Evolutionary conservation across 2,888 invertebrate genomes (phyloP).

Genomic region (Agapostemon virescens): DNA sequence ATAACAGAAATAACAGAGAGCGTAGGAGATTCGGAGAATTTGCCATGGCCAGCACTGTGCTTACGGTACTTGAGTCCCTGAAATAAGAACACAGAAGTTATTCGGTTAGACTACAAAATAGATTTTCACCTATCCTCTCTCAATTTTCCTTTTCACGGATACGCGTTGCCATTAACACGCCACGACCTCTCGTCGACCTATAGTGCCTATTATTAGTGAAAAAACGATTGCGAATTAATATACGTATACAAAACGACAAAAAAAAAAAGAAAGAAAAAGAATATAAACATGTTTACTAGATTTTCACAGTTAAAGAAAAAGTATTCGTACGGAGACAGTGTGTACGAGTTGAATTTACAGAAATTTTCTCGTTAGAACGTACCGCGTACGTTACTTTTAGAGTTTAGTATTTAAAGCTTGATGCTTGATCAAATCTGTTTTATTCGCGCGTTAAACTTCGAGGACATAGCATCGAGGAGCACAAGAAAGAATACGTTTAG

Average conservation of each 20-base stretch:
- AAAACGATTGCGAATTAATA: conserved; percentile 53
- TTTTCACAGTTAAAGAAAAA: conserved; percentile 51
- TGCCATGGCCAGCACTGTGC: conserved; percentile 10
- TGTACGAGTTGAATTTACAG: conserved; percentile 43
- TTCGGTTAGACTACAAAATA: conserved; percentile 44
- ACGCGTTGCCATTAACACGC: conserved; percentile 57
- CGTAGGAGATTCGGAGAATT: background rate
- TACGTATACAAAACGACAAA: conserved; percentile 43
- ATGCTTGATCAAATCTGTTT: conserved; percentile 48
- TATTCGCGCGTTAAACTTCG: conserved; percentile 41
- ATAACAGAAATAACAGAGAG: background rate
- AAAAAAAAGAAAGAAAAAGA: conserved; percentile 15
- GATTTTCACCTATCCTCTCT: conserved; percentile 41
- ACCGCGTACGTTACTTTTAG: conserved; percentile 55
- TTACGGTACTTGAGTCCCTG: conserved; percentile 27
- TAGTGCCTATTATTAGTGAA: conserved; percentile 67
- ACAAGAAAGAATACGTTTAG: conserved; percentile 7
- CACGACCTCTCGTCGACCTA: conserved; percentile 68
- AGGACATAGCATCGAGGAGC: conserved; percentile 37
- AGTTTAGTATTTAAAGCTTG: conserved; percentile 56
- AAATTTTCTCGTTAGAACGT: conserved; percentile 52
- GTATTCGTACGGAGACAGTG: conserved; percentile 41
- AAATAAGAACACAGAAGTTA: conserved; percentile 35
- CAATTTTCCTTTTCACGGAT: conserved; percentile 43
- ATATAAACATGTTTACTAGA: conserved; percentile 52